Conservation (phyloP, 2,113 vertebrate genomes). For the Stigmatopora nigra region DNA sequence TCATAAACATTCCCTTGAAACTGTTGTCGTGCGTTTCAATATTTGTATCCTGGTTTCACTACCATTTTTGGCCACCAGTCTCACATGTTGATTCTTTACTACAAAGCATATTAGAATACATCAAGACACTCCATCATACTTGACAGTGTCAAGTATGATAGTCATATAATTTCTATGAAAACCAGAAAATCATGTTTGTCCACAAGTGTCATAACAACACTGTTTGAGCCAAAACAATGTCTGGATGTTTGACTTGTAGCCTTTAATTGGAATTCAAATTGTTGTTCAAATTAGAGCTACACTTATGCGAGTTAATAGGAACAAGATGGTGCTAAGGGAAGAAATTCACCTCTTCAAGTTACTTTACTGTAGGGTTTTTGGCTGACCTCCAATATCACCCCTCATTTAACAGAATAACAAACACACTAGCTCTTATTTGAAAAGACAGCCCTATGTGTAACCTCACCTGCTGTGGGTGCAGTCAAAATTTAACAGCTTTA, state of each 20-base stretch:
- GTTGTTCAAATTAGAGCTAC: conserved; percentile 8
- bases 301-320: conserved; percentile 18
- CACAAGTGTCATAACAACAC: background rate
- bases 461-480: conserved; percentile 37
- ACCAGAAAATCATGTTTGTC: background rate
- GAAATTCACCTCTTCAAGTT: conserved; percentile 41
- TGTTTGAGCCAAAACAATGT: background rate
- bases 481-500: conserved; percentile 66
- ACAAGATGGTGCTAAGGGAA: conserved; percentile 28
- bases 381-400: conserved; percentile 46
- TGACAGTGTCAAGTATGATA: background rate
- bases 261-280: background rate
- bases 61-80: too few relatives aligned
- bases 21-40: too few relatives aligned
- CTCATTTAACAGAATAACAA: conserved; percentile 58
- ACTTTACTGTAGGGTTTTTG: conserved; percentile 55
- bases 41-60: too few relatives aligned
- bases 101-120: conserved; percentile 2
- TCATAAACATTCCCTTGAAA: too few relatives aligned
- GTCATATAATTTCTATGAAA: background rate
- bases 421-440: conserved; percentile 40
- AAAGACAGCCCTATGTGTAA: conserved; percentile 58
- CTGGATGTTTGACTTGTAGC: background rate
- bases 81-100: too few relatives aligned
- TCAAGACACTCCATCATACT: background rate